Base-by-base conservation (phyloP, 2,888 invertebrate species). In the Scaptomyza caliginosa region DNA sequence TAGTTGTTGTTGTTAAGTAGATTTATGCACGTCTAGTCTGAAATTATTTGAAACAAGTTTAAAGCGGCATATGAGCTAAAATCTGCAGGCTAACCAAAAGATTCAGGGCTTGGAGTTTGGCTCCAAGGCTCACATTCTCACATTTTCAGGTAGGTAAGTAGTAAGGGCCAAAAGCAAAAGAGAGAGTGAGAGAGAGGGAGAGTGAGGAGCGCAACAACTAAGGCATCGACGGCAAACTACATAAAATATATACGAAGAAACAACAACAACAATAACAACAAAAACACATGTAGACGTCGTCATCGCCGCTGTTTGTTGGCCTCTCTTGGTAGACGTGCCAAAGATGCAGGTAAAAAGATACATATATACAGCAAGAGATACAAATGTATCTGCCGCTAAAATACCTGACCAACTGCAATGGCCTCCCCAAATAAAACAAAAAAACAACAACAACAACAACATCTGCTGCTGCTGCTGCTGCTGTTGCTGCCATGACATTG, bases 1-100 rank as follows among this genome's bases (percentile, higher is more conserved):
- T 17, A 26, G 40, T 52, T 68, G 70, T 67, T 74, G 76, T 83
- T 83, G 78, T 70, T 86, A 85, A 85, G 84, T 85, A 86, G 84
- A 85, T 85, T 85, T 86, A 86, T 85, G 86, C 82, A 86, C 76
- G 84, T 85, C 84, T 85, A 85, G 86, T 77, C 81, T 72, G 77
- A 85, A 85, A 85, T 82, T 60, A 83, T 84, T 84, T 83, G 80
- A 85, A 85, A 85, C 84, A 80, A 83, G 83, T 83, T 85, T 81
- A 75, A 84, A 77, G 72, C 10, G 30, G 80, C 75, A 82, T 73
- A 82, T 64, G 74, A 66, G 40, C 80, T 68, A 54, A 13, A 72
- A 74, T 76, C 68, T 68, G 60, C 63, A 67, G 54, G 57, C 64
- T 39, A 34, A 34, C 34, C 34, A 32, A 43, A 30, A 48, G 39